A percentile compares a stretch with the other conserved stretches of the same genome.
phyloP scores from a whole-genome alignment of 2,888 invertebrate species.

The Dryomyza anilis region DNA sequence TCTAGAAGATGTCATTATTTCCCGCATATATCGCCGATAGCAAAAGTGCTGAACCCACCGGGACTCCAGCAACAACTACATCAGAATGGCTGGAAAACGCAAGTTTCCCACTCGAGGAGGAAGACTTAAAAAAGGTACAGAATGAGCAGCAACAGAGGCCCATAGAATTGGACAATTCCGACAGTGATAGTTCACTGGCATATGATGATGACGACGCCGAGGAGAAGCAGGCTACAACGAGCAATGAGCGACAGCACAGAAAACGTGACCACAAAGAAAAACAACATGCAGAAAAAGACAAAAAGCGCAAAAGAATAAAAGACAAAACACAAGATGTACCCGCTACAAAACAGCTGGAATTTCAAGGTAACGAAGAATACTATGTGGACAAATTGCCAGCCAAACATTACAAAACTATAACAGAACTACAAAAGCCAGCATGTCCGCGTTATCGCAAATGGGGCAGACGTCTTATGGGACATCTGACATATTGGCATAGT shows the following conservation, averaged over 20 bases:
- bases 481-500: conserved; percentile 1
- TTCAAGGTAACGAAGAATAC: conserved; percentile 62
- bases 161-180: background rate
- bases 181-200: background rate
- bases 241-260: background rate
- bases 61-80: background rate
- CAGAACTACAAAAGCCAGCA: conserved; percentile 69
- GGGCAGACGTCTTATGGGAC: conserved; percentile 13
- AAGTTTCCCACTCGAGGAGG: conserved; percentile 32
- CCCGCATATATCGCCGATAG: conserved; percentile 34
- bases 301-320: background rate
- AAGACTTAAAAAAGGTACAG: conserved; percentile 25
- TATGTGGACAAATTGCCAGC: conserved; percentile 67
- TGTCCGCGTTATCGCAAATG: conserved; percentile 65
- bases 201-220: background rate
- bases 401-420: conserved; percentile 65
- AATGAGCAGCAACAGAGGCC: too few relatives aligned
- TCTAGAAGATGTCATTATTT: conserved; percentile 35
- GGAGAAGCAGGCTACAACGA: background rate
- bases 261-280: conserved; percentile 5
- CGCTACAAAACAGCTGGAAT: conserved; percentile 39
- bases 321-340: background rate
- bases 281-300: background rate
- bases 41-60: background rate
- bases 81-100: conserved; percentile 35